Conservation (phyloP, 2,113 vertebrate genomes). For the Alouatta palliata region DNA sequence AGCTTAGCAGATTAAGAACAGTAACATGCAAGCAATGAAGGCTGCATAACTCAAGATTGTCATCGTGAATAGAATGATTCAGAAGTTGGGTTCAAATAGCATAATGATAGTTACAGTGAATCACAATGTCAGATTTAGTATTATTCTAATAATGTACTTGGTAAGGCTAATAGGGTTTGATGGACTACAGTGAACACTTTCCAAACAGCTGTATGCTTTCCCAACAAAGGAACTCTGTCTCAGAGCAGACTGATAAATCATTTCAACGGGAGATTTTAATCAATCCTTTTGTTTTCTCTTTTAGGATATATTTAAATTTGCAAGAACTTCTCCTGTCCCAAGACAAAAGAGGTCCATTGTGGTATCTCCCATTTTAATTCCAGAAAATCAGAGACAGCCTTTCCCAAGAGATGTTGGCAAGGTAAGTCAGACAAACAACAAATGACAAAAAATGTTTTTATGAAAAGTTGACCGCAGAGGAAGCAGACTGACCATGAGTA, state of each 20-base stretch:
- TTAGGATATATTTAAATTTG: conserved; percentile 90
- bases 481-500: background rate
- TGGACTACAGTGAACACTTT: conserved; percentile 48
- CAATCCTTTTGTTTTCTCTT: conserved; percentile 67
- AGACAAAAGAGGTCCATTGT: conserved; percentile 94
- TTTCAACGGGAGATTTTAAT: background rate
- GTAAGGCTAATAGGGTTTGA: conserved; percentile 52
- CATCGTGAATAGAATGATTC: background rate
- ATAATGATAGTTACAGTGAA: conserved; percentile 63
- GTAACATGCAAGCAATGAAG: background rate
- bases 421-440: conserved; percentile 85
- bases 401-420: conserved; percentile 93
- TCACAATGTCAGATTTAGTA: conserved; percentile 14
- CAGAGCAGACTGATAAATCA: background rate
- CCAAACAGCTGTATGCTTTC: background rate
- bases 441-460: background rate
- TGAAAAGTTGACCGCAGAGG: background rate
- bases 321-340: conserved; percentile 83
- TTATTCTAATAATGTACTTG: conserved; percentile 36
- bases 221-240: background rate
- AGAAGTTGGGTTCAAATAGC: conserved; percentile 49
- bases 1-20: background rate
- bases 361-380: conserved; percentile 91
- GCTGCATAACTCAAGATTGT: background rate
- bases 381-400: conserved; percentile 94